Conservation (phyloP, 2,797 vertebrate genomes). For the Paramormyrops hopkinsi region DNA sequence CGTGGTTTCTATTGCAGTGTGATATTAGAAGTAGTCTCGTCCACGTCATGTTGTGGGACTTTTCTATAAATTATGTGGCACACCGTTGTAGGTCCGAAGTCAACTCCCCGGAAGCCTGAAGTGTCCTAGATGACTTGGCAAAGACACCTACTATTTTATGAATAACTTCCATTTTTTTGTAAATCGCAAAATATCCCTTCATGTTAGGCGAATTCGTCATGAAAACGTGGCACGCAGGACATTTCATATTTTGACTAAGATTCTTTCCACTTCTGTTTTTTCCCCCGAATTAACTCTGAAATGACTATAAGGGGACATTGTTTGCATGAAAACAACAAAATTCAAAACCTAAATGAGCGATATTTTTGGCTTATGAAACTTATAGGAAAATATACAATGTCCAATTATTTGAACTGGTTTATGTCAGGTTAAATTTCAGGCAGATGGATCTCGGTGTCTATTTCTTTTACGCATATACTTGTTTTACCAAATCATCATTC, state of each 20-base stretch:
- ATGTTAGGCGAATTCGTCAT: neutral
- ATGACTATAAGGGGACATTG: neutral
- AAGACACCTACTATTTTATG: neutral
- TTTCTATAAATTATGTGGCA: neutral
- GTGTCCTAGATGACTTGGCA: neutral
- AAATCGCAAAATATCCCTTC: neutral
- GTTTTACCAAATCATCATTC: neutral
- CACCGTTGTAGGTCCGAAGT: neutral
- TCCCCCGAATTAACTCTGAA: neutral
- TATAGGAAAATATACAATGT: neutral
- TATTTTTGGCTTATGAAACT: neutral
- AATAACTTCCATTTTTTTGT: neutral
- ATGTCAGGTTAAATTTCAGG: neutral
- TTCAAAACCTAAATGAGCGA: neutral
- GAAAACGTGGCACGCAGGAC: neutral
- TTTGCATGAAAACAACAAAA: neutral
- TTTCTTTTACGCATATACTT: neutral
- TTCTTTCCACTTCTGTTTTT: neutral
- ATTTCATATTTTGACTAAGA: slow-evolving; percentile 1
- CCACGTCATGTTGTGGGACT: neutral
- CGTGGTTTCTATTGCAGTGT: neutral
- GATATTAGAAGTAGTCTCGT: neutral
- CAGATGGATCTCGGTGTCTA: neutral
- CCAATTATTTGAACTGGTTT: neutral
- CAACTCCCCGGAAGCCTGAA: neutral